Base-by-base conservation (phyloP, 1,140 invertebrate genomes). In the Pseudomyrmex flavicornis region DNA sequence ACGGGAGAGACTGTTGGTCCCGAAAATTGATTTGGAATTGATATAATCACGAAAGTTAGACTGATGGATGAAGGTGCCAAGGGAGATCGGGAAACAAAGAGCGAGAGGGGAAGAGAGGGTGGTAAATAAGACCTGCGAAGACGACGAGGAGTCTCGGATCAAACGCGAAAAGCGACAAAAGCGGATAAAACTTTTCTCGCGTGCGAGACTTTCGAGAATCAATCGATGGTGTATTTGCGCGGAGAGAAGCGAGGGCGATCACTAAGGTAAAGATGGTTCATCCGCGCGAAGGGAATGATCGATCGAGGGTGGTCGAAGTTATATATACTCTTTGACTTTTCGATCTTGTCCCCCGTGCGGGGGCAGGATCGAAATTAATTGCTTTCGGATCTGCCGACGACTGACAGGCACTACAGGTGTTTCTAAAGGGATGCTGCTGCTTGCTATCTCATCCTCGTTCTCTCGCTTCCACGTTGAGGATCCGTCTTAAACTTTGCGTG, bases 21-120 rank as follows among this genome's bases (percentile, higher is more conserved):
- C 20, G 20, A 90, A 91, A 91, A 92, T 92, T 91, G 90, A 93
- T 92, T 88, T 84, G 59, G 84, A 90, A 92, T 88, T 91, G 87
- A 88, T 89, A 88, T 91, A 92, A 91, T 91, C 91, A 75, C 63
- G 44, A 66, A 87, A 90, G 86, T 89, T 88, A 86, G 77, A 77
- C 83, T 58, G 62, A 82, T 50, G 44, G 70, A 87, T 74, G 69
- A 17, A 76, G 72, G 44, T 59, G 54, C 44, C n/a, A 17, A 72
- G 65, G 5, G 5, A 69, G 76, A 8, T 26, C 3, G 62, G 26
- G 1, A 52, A 66, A 1, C 20, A 8, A 9, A 22, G 59, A n/a
- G 4, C 26, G 20, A 15, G 35, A 50, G 20, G 26, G 15, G 50
- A 12, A 61, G 82, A 56, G 17, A 52, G 61, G 54, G 48, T n/a